Evolutionary conservation across 2,113 vertebrate genomes (phyloP), one percentile per base, ranked within the genome.

Genomic region (Rhabdornis inornatus): DNA sequence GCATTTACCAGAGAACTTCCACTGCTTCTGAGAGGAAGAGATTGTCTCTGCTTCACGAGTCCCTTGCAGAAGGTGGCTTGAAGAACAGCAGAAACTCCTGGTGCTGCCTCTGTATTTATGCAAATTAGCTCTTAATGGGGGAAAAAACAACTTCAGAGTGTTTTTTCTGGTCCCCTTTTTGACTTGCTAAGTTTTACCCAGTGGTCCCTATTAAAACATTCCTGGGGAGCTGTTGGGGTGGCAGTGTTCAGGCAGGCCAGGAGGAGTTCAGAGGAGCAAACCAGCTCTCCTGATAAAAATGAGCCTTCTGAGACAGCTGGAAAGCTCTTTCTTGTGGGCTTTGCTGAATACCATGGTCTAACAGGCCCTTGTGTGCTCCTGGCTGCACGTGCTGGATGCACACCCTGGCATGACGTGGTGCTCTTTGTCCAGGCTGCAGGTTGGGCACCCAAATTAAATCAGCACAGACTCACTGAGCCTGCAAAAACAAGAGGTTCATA

Each of bases 291-390:
- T 0, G 0, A 64, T 75, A 74, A 19, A 89, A 56, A 96, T 64
- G 40, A 95, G 35, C 49, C 61, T 57, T 82, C 95, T 85, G 66
- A 92, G 82, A 85, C 57, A 72, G 37, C 65, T 76, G 65, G 57
- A 79, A 79, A 83, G 40, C 12, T 75, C 82, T 93, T 95, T 90
- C 63, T 91, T 85, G 87, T 93, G 92, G 90, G 49, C 42, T 93
- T 40, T 91, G 66, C 45, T 90, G 39, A 91, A 80, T 37, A 7
- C 49, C 0, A 0, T 39, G 78, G 45, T 88, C 10, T 27, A 85
- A 65, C 0, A 0, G 53, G 70, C 31, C 12, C 2, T 20, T 89
- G n/a, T 60, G 86, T 69, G 22, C 53, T 65, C 49, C 72, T 31
- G 40, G 20, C 47, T 49, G 76, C 45, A 57, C 5, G 3, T 9